phyloP scores from a whole-genome alignment of 2,888 invertebrate species.

The Taphrorychus bicolor region DNA sequence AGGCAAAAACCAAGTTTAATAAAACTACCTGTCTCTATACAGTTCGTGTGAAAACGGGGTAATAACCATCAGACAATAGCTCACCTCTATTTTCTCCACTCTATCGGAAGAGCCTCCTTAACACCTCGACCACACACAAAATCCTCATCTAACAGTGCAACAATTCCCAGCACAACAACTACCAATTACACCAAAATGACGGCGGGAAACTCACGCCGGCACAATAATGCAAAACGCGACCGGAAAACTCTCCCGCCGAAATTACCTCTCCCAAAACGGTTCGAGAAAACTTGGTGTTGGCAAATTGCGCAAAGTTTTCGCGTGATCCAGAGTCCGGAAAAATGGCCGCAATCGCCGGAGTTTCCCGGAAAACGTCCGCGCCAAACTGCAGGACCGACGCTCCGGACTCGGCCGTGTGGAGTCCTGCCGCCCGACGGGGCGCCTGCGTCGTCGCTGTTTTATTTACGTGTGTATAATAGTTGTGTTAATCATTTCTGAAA shows the following conservation, averaged over 20 bases:
- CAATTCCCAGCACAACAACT: neutral
- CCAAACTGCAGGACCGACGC: slow-evolving; percentile 46
- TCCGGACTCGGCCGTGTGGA: slow-evolving; percentile 39
- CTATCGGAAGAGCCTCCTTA: too few relatives aligned
- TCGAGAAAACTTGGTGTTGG: neutral
- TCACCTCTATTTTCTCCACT: too few relatives aligned
- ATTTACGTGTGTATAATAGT: slow-evolving; percentile 47
- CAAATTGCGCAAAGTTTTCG: slow-evolving; percentile 23
- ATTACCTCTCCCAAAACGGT: neutral
- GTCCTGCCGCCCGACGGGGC: slow-evolving; percentile 39
- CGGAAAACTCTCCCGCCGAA: neutral
- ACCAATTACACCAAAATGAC: neutral
- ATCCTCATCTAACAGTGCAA: neutral
- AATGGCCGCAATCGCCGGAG: slow-evolving; percentile 20
- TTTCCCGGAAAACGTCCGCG: slow-evolving; percentile 41
- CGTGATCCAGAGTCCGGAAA: slow-evolving; percentile 22
- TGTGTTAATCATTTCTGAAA: slow-evolving; percentile 54
- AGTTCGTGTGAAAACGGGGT: too few relatives aligned
- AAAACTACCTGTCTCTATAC: too few relatives aligned
- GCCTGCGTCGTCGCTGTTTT: slow-evolving; percentile 47
- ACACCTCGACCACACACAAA: neutral
- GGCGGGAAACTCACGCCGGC: neutral
- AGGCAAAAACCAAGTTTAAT: too few relatives aligned
- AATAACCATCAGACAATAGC: too few relatives aligned
- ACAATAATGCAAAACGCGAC: neutral